Base-by-base conservation (phyloP, 1,140 invertebrate genomes). In the Penaeus indicus region DNA sequence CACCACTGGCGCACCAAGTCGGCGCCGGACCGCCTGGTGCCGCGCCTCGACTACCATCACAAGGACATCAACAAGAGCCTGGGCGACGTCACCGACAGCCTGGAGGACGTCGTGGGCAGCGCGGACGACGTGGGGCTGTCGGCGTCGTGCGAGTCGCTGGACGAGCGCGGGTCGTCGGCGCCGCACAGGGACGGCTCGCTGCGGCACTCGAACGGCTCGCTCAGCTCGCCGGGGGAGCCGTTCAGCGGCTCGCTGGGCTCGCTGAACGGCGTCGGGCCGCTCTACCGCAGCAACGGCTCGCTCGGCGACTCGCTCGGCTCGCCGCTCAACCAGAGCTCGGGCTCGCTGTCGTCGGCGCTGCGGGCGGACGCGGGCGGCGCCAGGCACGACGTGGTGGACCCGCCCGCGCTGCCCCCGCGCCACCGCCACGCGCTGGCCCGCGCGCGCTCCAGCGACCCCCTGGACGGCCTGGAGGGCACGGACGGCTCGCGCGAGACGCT, bases 1-100 rank as follows among this genome's bases (percentile, higher is more conserved):
- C 88, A 79, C 63, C 92, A 92, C 84, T 90, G 89, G 60, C 86
- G 92, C 63, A 91, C 92, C 25, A 92, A 92, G 83, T 92, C 92
- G 18, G 92, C 92, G 0, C 92, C 92, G 1, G 92, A 92, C 32
- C 91, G 72, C 54, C 81, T 91, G 25, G 85, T 89, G 19, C 89
- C 84, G 42, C 83, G 75, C 61, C 88, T 85, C 47, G 85, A 90
- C 75, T 83, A 85, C 60, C 87, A 88, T 22, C 60, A 85, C 69
- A 86, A 77, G 61, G 85, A 89, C 22, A 77, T 89, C 54, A 85
- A 90, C 81, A 90, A 89, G 27, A 91, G 90, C 62, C 72, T 85
- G 32, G 90, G 89, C 38, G 86, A 89, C 77, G 77, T 91, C 62
- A 89, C 75, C 8, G 90, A 91, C 38, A 47, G 81, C n/a, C 69